Percentiles rank a stretch among this genome's conserved stretches.
These are phyloP conservation scores for Bruchidius siliquastri DNA, from an alignment of 2,888 invertebrate genomes.

Conservation along the genomic window DNA sequence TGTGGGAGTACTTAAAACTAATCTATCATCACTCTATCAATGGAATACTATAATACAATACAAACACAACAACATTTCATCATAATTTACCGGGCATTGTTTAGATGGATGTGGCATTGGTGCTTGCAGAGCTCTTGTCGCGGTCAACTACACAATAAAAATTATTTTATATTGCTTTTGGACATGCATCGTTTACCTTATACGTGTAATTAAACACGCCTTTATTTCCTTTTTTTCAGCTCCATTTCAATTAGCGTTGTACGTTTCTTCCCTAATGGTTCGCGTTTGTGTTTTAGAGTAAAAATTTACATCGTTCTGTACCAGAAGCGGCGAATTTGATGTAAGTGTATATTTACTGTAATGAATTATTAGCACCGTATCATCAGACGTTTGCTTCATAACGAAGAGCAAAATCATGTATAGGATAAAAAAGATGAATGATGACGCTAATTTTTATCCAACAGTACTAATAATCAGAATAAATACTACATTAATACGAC, in stretches of 20 bases:
- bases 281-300: not conserved
- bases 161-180: not conserved
- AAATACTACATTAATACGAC: no score
- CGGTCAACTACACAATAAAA: not conserved
- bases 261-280: not conserved
- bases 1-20: not conserved
- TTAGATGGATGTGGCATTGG: not conserved
- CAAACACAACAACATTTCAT: not conserved
- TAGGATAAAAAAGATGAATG: no score
- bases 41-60: not conserved
- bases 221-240: not conserved
- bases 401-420: not conserved
- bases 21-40: not conserved
- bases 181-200: slow-evolving; percentile 1
- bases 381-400: no score
- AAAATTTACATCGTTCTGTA: not conserved
- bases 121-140: not conserved
- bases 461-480: no score
- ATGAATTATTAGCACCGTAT: not conserved
- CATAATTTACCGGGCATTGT: not conserved
- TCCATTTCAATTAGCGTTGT: not conserved
- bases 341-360: not conserved
- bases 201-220: slow-evolving; percentile 2
- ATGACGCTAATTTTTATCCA: no score
- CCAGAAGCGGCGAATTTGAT: not conserved